These are phyloP conservation scores for Drosophila subquinaria DNA, from an alignment of 2,888 invertebrate species.

Conservation along the genomic window DNA sequence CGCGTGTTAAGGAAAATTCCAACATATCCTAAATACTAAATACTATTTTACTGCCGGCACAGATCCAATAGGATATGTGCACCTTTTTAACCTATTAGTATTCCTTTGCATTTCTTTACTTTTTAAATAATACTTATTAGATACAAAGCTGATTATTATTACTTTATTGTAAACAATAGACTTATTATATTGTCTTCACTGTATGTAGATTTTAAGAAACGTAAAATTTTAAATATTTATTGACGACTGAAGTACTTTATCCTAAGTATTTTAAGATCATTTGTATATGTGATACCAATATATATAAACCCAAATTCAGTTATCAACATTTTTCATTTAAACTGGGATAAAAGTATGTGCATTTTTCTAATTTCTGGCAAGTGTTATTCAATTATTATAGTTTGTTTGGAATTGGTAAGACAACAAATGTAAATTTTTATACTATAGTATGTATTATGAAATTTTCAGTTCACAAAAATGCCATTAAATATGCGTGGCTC, in stretches of 20 bases:
- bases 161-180: conserved; percentile 14
- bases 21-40: conserved; percentile 28
- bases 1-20: conserved; percentile 77
- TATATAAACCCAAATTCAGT: neutral
- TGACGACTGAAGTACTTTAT: conserved; percentile 30
- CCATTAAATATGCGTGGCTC: neutral
- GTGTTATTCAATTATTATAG: neutral
- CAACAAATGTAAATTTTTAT: neutral
- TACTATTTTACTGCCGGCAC: conserved; percentile 1
- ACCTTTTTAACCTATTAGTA: conserved; percentile 32
- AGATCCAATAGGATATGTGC: neutral
- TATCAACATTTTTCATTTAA: neutral
- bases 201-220: conserved; percentile 5
- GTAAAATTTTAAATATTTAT: conserved; percentile 28
- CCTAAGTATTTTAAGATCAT: conserved; percentile 12
- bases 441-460: neutral
- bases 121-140: conserved; percentile 14
- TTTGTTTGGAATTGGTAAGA: neutral
- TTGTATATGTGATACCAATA: conserved; percentile 9
- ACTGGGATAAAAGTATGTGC: neutral
- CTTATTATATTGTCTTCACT: conserved; percentile 6
- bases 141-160: conserved; percentile 15
- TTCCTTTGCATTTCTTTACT: conserved; percentile 50
- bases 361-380: neutral
- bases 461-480: neutral